A percentile compares a stretch with the other conserved stretches of the same genome.
Evolutionary conservation across 2,797 vertebrate species (phyloP).

Genomic region (Neoniphon sammara): DNA sequence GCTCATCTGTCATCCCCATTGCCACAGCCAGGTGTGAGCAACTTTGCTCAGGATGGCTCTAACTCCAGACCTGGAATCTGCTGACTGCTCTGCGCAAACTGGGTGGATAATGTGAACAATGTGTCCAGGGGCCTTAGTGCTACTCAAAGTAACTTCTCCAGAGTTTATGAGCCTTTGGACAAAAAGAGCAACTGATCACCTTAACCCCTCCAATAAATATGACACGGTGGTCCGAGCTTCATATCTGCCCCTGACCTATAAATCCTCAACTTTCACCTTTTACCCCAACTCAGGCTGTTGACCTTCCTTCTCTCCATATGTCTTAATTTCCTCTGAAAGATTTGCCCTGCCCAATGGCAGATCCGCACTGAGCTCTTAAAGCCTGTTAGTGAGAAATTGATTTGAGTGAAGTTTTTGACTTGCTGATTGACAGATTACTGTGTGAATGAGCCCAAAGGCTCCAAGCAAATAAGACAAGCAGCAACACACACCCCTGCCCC

Average conservation of each 20-base stretch:
- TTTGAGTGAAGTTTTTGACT: slow-evolving; percentile 22
- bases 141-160: slow-evolving; percentile 18
- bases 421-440: slow-evolving; percentile 64
- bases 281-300: slow-evolving; percentile 37
- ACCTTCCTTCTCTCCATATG: slow-evolving; percentile 49
- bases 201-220: slow-evolving; percentile 72
- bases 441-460: slow-evolving; percentile 54
- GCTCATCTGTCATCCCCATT: slow-evolving; percentile 51
- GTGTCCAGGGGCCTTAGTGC: slow-evolving; percentile 9
- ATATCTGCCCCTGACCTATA: slow-evolving; percentile 56
- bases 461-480: slow-evolving; percentile 61
- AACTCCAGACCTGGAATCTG: slow-evolving; percentile 30
- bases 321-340: slow-evolving; percentile 68
- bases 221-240: slow-evolving; percentile 58
- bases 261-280: slow-evolving; percentile 68
- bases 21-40: slow-evolving; percentile 69
- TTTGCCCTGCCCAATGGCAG: slow-evolving; percentile 15
- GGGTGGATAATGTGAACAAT: slow-evolving; percentile 43
- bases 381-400: slow-evolving; percentile 27
- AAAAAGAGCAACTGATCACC: slow-evolving; percentile 56
- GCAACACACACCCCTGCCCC: slow-evolving; percentile 42
- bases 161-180: slow-evolving; percentile 41
- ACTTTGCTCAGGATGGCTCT: slow-evolving; percentile 30
- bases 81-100: slow-evolving; percentile 28
- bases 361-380: slow-evolving; percentile 33